These are phyloP conservation scores for Zhengitettix transpicula DNA, from an alignment of 2,888 invertebrate genomes.

Conservation along the genomic window DNA sequence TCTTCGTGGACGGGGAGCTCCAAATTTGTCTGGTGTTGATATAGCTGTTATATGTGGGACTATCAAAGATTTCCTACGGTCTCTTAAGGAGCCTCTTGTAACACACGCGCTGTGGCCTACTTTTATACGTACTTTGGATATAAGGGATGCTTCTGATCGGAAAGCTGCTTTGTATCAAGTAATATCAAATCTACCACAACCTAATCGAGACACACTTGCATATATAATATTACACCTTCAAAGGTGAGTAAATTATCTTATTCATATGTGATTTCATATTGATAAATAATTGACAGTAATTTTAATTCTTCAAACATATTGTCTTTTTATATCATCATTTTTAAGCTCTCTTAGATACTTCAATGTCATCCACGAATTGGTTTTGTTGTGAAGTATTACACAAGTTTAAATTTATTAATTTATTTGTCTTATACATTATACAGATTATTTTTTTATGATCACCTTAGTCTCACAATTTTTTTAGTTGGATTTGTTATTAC, in stretches of 20 bases:
- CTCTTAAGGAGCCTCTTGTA: constrained; percentile 76
- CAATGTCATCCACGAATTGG: no score
- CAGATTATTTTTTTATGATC: no score
- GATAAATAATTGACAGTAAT: no score
- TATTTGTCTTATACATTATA: no score
- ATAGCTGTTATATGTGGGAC: constrained; percentile 84
- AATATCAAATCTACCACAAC: constrained; percentile 69
- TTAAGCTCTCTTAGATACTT: no score
- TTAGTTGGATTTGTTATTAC: no score
- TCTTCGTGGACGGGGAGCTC: constrained; percentile 67
- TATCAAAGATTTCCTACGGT: constrained; percentile 84
- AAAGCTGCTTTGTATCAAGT: constrained; percentile 52
- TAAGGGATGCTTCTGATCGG: constrained; percentile 38
- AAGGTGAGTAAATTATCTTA: constrained; percentile 29
- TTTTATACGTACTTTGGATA: constrained; percentile 52
- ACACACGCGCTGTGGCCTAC: constrained; percentile 66
- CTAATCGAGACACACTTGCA: constrained; percentile 89
- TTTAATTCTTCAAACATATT: no score
- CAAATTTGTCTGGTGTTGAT: constrained; percentile 50
- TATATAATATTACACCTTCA: constrained; percentile 83
- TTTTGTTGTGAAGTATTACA: no score
- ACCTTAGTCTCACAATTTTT: no score
- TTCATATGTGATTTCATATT: no score
- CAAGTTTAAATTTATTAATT: no score
- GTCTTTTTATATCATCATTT: no score